Evolutionary conservation across 1,140 invertebrate species (phyloP), one percentile per base, ranked within the genome.

Genomic region (Drosophila neocordata): DNA sequence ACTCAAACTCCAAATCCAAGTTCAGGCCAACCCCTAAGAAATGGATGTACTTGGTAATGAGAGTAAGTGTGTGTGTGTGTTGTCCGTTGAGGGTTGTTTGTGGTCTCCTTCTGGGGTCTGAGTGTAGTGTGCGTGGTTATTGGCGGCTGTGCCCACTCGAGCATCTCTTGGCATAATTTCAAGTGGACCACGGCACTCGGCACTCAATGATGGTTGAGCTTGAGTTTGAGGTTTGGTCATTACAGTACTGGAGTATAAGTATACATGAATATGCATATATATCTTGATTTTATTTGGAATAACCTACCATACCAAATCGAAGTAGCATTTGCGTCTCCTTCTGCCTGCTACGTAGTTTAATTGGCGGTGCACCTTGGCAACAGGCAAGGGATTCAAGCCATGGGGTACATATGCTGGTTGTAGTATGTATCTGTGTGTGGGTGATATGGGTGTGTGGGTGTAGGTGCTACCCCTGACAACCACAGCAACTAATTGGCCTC

Each of bases 141-240:
- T 61, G 58, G 58, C 58, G 58, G 58, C 58, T 61, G 58, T 61
- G 58, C 58, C 35, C 58, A 61, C 58, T 61, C 58, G 38, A 61
- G 58, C 58, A 44, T 41, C 58, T 61, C 41, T 41, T 41, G 58
- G 58, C 58, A 61, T 61, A 61, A 61, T 61, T 61, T 61, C 58
- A 61, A 61, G 58, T 61, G 58, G 58, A 61, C 58, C 58, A 61
- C 58, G 41, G 38, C 22, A 61, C 38, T 61, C 58, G 38, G 31
- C 35, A 59, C 57, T 56, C 15, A 15, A 18, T 15, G 41, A 48
- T 48, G 41, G 41, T 48, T 48, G 41, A 48, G 38, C 4, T 44
- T 44, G 38, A 44, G 52, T 13, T 38, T 37, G 15, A 58, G 31
- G 52, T 55, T 31, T 24, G n/a, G 52, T 20, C 52, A 31, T 58